These are phyloP conservation scores for Oceanodroma tethys DNA, from an alignment of 2,113 vertebrate species.

Conservation along the genomic window DNA sequence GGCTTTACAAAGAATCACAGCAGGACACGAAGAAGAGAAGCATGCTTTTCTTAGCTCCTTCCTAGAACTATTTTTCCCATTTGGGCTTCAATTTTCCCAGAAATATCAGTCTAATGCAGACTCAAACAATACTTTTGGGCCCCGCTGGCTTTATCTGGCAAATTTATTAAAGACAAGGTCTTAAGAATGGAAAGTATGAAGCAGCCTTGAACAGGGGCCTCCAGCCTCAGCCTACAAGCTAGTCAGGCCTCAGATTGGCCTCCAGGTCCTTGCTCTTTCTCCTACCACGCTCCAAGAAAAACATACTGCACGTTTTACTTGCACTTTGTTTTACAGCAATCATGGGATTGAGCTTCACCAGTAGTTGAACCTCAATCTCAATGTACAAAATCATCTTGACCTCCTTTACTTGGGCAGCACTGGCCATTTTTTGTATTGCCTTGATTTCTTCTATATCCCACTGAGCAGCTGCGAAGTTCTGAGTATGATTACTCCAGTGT, in stretches of 20 bases:
- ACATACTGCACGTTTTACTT: neutral
- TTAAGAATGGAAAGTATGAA: slow-evolving; percentile 49
- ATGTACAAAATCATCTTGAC: neutral
- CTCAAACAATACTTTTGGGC: slow-evolving; percentile 16
- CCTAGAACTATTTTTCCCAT: slow-evolving; percentile 56
- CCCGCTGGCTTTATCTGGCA: slow-evolving; percentile 5
- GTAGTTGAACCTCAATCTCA: neutral
- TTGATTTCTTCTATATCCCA: neutral
- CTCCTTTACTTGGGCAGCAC: neutral
- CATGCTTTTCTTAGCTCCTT: slow-evolving; percentile 44
- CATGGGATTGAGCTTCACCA: neutral
- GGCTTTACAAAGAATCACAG: slow-evolving; percentile 55
- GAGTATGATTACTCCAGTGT: neutral
- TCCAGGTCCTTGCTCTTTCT: slow-evolving; percentile 26
- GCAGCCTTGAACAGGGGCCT: slow-evolving; percentile 8
- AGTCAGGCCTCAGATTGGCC: neutral
- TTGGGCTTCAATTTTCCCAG: slow-evolving; percentile 32
- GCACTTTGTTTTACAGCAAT: neutral
- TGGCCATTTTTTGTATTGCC: neutral
- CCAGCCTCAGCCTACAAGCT: neutral
- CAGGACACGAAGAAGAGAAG: neutral
- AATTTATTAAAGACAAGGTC: slow-evolving; percentile 24
- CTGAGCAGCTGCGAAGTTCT: neutral
- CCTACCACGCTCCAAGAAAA: neutral
- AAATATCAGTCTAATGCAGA: slow-evolving; percentile 13